Evolutionary conservation across 2,113 vertebrate genomes (phyloP).

Genomic region (Glaucidium brasilianum): DNA sequence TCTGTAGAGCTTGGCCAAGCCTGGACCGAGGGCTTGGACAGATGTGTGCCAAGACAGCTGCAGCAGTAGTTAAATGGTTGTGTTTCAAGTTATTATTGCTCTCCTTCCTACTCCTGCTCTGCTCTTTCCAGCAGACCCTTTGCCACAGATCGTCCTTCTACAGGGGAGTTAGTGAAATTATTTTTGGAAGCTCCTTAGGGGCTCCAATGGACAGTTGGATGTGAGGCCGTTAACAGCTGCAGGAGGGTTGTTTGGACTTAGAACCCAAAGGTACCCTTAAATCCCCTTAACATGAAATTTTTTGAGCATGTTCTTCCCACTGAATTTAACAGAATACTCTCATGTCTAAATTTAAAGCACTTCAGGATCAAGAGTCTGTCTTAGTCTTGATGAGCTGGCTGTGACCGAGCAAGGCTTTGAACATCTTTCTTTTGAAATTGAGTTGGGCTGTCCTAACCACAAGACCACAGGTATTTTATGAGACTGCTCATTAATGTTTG

Average conservation of each 20-base stretch:
- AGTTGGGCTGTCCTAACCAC: slow-evolving; percentile 16
- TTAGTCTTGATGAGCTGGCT: neutral
- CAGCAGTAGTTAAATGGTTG: accelerated
- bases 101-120: neutral
- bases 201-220: neutral
- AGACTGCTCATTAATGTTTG: slow-evolving; percentile 26
- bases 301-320: neutral
- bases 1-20: neutral
- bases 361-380: neutral
- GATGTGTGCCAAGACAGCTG: neutral
- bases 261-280: neutral
- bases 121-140: neutral
- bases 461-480: slow-evolving; percentile 53
- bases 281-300: neutral
- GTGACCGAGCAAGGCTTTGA: slow-evolving; percentile 13
- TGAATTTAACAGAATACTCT: neutral
- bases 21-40: neutral
- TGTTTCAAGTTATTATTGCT: neutral
- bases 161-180: accelerated
- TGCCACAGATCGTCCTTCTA: neutral
- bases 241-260: neutral
- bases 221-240: neutral
- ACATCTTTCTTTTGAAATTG: neutral
- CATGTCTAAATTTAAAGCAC: neutral
- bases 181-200: neutral